Evolutionary conservation across 92 coral and sea anemone genomes (phyloP).

Genomic region (Diadumene lineata): DNA sequence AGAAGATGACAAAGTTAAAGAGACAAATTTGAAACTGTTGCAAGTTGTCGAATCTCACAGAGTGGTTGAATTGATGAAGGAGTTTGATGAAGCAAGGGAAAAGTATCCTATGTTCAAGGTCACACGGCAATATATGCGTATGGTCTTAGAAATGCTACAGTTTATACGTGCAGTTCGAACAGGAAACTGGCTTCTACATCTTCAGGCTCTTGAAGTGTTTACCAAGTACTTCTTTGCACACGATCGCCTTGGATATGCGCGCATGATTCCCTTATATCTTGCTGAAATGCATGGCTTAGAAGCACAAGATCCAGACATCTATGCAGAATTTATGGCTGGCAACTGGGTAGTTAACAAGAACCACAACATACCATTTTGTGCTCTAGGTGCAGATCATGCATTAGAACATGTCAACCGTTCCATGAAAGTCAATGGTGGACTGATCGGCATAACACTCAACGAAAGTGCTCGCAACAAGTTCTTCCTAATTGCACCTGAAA

Average conservation of each 20-base stretch:
- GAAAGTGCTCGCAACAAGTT: slow-evolving; percentile 45
- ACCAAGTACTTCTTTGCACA: slow-evolving; percentile 58
- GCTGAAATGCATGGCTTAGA: slow-evolving; percentile 46
- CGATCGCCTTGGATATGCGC: slow-evolving; percentile 41
- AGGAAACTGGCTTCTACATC: slow-evolving; percentile 48
- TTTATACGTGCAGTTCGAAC: slow-evolving; percentile 53
- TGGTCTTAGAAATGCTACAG: slow-evolving; percentile 36
- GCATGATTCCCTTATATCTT: slow-evolving; percentile 40
- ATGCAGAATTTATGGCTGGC: slow-evolving; percentile 37
- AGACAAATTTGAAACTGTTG: not conserved
- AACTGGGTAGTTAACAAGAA: slow-evolving; percentile 66
- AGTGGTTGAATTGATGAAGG: slow-evolving; percentile 26
- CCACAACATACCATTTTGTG: slow-evolving; percentile 43
- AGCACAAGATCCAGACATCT: slow-evolving; percentile 49
- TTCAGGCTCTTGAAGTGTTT: slow-evolving; percentile 43
- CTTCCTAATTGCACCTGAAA: slow-evolving; percentile 53
- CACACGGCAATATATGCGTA: slow-evolving; percentile 37
- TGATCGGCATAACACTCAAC: slow-evolving; percentile 50
- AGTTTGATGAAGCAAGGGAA: slow-evolving; percentile 29
- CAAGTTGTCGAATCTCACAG: not conserved
- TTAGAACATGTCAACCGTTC: slow-evolving; percentile 48
- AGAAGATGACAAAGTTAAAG: not conserved
- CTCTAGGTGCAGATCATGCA: slow-evolving; percentile 37
- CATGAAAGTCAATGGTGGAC: slow-evolving; percentile 43
- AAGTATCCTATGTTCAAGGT: slow-evolving; percentile 46